phyloP scores from a whole-genome alignment of 2,797 vertebrate species.

The Scolopax rusticola region DNA sequence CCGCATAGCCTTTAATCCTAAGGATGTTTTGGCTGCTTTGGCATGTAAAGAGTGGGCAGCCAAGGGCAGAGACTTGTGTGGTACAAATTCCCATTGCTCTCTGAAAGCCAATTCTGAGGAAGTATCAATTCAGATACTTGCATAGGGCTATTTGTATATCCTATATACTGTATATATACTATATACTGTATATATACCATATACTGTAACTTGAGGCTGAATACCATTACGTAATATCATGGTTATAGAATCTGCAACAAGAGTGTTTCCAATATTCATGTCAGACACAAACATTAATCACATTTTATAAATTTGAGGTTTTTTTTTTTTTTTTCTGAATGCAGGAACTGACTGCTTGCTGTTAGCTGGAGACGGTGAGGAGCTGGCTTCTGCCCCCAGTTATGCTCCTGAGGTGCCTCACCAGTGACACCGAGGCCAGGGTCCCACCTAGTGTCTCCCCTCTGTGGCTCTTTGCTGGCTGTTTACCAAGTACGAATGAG shows the following conservation, averaged over 20 bases:
- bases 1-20: not conserved
- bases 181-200: no score
- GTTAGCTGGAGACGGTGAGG: not conserved
- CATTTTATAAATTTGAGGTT: not conserved
- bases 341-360: not conserved
- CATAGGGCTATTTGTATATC: not conserved
- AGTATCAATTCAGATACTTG: not conserved
- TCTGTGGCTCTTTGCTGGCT: not conserved
- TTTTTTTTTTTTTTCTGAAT: not conserved
- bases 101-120: not conserved
- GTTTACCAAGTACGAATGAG: not conserved
- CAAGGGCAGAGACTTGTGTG: not conserved
- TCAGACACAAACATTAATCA: not conserved
- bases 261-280: not conserved
- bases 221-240: not conserved
- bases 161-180: no score
- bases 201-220: not conserved
- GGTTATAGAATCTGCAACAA: not conserved
- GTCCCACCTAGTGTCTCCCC: not conserved
- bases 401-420: accelerated
- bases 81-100: not conserved
- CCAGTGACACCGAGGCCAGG: not conserved
- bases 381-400: not conserved
- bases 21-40: not conserved
- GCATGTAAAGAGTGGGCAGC: not conserved